Base-by-base conservation (phyloP, 2,888 invertebrate genomes). In the Lasius fuliginosus region DNA sequence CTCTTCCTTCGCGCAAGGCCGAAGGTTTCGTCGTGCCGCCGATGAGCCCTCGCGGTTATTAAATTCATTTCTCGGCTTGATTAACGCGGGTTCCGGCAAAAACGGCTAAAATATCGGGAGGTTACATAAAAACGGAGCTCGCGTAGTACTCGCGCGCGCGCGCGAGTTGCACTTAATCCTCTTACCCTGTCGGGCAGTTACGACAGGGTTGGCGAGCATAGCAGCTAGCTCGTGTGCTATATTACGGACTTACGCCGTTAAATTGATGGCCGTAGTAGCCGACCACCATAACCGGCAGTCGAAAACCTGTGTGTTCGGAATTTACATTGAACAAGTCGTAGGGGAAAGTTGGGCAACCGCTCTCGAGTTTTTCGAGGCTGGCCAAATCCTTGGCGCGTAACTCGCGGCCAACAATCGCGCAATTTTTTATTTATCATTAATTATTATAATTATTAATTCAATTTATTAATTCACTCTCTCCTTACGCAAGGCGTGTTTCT, bases 251-350 rank as follows among this genome's bases (percentile, higher is more conserved):
- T 92, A 92, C 91, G 87, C 88, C 84, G 91, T 90, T 92, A 90
- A 93, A 93, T 93, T 93, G 93, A 93, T 93, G 92, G 92, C 93
- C 92, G 82, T 90, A 87, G 87, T 88, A 86, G 82, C 88, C 83
- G 76, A 76, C 79, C 83, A 68, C 46, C 81, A 85, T 85, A 84
- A 86, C 86, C 82, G 79, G 84, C 74, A 64, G 79, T 33, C 85
- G 85, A 89, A 91, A 90, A 87, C 88, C 91, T 86, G 88, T 90
- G 89, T 87, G 89, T 88, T 88, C 88, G 85, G 86, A 92, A 93
- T 93, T 93, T 92, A 89, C 92, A 90, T 92, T 84, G 88, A 87
- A 85, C 86, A 64, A 76, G 82, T 68, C 82, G 71, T 49, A 64
- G 82, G 77, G 79, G 67, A 23, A 81, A 68, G 36, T 81, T 83